Evolutionary conservation across 2,113 vertebrate species (phyloP).

Genomic region (Catagonus wagneri): DNA sequence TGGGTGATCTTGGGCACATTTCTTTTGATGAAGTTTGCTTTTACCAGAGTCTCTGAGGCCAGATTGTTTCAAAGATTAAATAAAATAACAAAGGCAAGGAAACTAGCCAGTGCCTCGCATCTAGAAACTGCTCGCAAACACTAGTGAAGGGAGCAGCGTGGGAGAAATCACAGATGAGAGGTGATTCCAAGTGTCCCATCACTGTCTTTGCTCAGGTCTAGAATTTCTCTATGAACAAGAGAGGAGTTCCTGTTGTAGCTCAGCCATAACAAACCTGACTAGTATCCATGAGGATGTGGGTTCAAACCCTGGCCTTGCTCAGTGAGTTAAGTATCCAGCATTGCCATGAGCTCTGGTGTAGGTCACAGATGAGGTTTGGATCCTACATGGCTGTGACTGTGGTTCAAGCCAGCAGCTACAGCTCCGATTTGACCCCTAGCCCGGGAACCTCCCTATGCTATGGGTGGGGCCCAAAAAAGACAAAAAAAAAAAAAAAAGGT

Average conservation of each 20-base stretch:
- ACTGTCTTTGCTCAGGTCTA: not conserved
- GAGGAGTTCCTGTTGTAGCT: not conserved
- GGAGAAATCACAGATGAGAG: not conserved
- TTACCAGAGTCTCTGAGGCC: not conserved
- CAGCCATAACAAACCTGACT: no score
- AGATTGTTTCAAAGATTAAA: not conserved
- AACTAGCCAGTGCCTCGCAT: not conserved
- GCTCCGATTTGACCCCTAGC: no score
- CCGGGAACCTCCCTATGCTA: no score
- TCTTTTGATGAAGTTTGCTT: not conserved
- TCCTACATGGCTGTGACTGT: no score
- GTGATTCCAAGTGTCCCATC: not conserved
- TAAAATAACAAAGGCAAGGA: not conserved
- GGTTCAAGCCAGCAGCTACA: no score
- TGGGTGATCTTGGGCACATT: not conserved
- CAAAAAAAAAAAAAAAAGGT: no score
- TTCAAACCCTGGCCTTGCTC: no score
- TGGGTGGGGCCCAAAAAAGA: no score
- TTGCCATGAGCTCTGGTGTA: no score
- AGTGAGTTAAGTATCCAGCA: no score
- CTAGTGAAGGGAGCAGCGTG: rapidly evolving
- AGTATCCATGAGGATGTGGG: no score
- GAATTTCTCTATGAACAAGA: not conserved
- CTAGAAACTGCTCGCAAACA: not conserved
- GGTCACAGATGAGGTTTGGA: no score